Evolutionary conservation across 2,888 invertebrate genomes (phyloP), one percentile per base, ranked within the genome.

Genomic region (Pilophorus perplexus): DNA sequence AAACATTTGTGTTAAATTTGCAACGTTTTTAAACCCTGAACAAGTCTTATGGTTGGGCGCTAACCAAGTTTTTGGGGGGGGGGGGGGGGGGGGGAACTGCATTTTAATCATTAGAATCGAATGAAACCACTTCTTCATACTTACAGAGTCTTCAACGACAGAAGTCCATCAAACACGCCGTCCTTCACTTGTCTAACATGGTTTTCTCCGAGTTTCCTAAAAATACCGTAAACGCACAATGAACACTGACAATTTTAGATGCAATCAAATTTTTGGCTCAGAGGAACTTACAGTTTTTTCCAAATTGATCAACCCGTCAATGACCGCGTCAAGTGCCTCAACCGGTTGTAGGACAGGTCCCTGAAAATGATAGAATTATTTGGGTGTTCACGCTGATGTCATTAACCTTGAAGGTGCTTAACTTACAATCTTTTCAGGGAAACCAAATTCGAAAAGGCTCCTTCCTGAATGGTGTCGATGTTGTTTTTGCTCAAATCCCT

Each of bases 401-500:
- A 52, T 16, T 62, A 16, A 33, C 33, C 6, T 33, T 33, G 6
- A 33, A 33, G 42, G n/a, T 42, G 5, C 5, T 6, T 1, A 44
- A 71, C 74, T 75, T 85, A 75, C 70, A 89, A 77, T 54, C 84
- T 78, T 75, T 84, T 86, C n/a, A 91, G 78, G 67, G 85, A 84
- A 12, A 85, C 83, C 73, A 88, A 82, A 75, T 86, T 86, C 71
- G 81, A 82, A 76, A 94, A 92, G 59, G 90, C 87, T 73, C 86
- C 84, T 2, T 85, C 83, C 72, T 88, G 85, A 73, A 93, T 84
- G 16, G 82, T 78, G 46, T 83, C 82, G 74, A 93, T 87, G 72
- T 85, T 83, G 76, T 93, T 93, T 74, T 84, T 85, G 75, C 88
- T 90, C 59, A 93, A 80, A 78, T 93, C 89, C 74, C 74, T 74